These are phyloP conservation scores for Pithys albifrons DNA, from an alignment of 2,113 vertebrate species.

Conservation along the genomic window DNA sequence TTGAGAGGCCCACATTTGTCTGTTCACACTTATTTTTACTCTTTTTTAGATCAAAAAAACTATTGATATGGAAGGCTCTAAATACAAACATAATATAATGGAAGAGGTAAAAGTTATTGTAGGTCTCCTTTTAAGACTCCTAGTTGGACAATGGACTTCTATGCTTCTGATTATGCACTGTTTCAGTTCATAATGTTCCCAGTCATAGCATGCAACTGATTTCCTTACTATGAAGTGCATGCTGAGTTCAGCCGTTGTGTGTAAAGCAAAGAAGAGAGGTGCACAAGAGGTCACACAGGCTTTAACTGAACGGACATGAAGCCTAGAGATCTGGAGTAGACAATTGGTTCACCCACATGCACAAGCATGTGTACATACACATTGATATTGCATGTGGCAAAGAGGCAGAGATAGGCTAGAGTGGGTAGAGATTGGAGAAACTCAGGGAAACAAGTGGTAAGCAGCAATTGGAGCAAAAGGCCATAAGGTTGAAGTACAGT, in stretches of 20 bases:
- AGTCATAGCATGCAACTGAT: background rate
- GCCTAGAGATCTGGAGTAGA: background rate
- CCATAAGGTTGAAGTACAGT: background rate
- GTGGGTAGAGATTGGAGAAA: background rate
- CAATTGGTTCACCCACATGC: background rate
- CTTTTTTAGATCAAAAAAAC: background rate
- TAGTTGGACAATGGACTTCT: background rate
- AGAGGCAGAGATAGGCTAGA: background rate
- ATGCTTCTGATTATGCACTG: background rate
- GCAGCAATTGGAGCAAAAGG: background rate
- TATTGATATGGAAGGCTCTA: background rate
- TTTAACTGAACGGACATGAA: background rate
- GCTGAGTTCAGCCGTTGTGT: background rate
- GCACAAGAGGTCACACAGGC: background rate
- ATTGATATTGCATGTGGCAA: background rate
- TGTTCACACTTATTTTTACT: background rate
- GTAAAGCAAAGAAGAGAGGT: background rate
- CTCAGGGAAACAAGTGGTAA: background rate
- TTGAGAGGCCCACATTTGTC: background rate
- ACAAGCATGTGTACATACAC: rapidly evolving
- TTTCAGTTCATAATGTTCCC: background rate
- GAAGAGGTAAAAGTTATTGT: background rate
- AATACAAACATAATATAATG: background rate
- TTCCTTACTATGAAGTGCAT: background rate
- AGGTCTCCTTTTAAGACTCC: background rate